Evolutionary conservation across 1,140 invertebrate species (phyloP), one percentile per base, ranked within the genome.

Genomic region (Magallana angulata): DNA sequence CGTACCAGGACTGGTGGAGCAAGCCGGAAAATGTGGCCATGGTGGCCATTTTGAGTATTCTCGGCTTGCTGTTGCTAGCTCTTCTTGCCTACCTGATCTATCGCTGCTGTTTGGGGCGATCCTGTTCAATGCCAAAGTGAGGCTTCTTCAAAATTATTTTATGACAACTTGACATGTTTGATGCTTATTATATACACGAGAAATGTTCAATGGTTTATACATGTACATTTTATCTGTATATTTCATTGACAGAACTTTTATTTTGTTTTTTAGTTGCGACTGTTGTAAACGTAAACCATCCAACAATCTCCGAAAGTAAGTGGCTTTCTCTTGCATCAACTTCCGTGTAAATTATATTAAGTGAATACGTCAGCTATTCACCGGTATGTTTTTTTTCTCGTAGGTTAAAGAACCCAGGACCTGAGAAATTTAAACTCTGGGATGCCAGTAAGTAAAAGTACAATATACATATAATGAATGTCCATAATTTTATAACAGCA

Each of bases 1-100:
- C 56, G 0, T 11, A 64, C 3, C 85, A 85, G 7, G 48, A 82
- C 59, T 87, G 81, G 56, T 87, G 81, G 84, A 88, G 84, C 18
- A 87, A 87, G 36, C 68, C 71, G 14, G 87, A 88, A 71, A 82
- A 85, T 58, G 30, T 89, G 9, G 86, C 85, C 16, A 68, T 89
- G 36, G 84, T 89, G 4, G 88, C 85, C n/a, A 48, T 64, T 24
- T 24, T 87, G 30, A 24, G 30, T 12, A 18, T 83, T n/a, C n/a
- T 89, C 5, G 83, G 60, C 5, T 59, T 89, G 57, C 56, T 87
- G 2, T 76, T 88, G 59, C 56, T 88, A 7, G 87, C 83, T 14
- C 56, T 88, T 14, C 83, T 88, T 11, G 64, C 71, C 9, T 86
- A 86, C 68, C 84, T 84, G 14, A 84, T 82, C 2, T 86, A 56